Evolutionary conservation across 1,140 invertebrate species (phyloP).

Genomic region (Sminthurinus signatus): DNA sequence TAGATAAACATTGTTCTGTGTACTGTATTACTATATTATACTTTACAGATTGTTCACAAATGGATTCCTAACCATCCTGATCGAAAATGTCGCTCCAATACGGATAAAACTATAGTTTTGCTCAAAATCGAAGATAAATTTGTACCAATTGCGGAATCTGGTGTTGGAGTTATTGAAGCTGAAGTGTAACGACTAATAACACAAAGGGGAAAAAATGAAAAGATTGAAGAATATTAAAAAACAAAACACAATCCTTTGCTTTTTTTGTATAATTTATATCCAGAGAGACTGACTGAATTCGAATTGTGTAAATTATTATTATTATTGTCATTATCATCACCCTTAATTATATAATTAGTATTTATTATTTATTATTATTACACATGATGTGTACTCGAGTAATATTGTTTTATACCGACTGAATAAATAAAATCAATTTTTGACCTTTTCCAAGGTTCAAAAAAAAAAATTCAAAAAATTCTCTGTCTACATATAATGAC

Average conservation of each 20-base stretch:
- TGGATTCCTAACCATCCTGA: constrained; percentile 87
- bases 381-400: too few species aligned
- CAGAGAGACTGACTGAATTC: neutral
- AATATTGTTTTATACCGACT: too few species aligned
- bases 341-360: too few species aligned
- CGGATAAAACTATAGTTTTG: constrained; percentile 83
- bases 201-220: neutral
- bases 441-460: too few species aligned
- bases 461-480: too few species aligned
- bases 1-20: too few species aligned
- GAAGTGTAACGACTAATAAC: too few species aligned
- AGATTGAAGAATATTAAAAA: neutral
- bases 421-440: too few species aligned
- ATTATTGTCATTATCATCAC: too few species aligned
- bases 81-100: constrained; percentile 72
- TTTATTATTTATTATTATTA: too few species aligned
- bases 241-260: neutral
- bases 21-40: too few species aligned
- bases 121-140: constrained; percentile 86
- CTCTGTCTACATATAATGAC: too few species aligned
- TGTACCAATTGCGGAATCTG: constrained; percentile 85
- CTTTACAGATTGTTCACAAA: constrained; percentile 68
- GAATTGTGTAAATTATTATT: neutral
- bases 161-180: constrained; percentile 55
- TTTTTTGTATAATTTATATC: neutral